Evolutionary conservation across 2,888 invertebrate genomes (phyloP).

Genomic region (Nipponacmea schrenckii): DNA sequence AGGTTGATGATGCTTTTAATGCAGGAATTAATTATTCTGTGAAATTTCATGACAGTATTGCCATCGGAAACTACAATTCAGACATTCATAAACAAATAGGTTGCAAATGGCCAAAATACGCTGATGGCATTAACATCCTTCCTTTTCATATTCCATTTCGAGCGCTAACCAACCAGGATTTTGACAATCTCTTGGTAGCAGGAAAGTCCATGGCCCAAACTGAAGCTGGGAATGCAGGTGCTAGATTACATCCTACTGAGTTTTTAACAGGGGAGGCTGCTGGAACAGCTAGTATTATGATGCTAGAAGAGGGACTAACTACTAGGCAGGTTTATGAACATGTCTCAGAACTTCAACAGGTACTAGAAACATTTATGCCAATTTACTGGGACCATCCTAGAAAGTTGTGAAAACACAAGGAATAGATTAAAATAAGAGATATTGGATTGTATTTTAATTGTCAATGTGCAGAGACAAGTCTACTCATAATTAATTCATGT

Average conservation of each 20-base stretch:
- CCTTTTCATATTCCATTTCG: conserved; percentile 34
- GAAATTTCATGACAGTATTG: conserved; percentile 29
- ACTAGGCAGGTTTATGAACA: conserved; percentile 16
- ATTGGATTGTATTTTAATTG: no score
- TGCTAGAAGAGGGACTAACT: conserved; percentile 20
- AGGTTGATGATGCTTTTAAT: background rate
- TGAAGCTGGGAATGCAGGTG: conserved; percentile 29
- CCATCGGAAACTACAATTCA: conserved; percentile 28
- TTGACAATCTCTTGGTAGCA: conserved; percentile 33
- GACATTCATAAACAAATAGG: conserved; percentile 24
- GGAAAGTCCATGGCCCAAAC: conserved; percentile 34
- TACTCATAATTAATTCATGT: no score
- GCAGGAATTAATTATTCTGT: conserved; percentile 1
- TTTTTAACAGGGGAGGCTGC: conserved; percentile 30
- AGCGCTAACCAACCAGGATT: conserved; percentile 29
- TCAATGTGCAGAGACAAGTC: no score
- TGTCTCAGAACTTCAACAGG: conserved; percentile 15
- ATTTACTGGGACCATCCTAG: conserved; percentile 20
- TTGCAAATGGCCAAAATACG: conserved; percentile 29
- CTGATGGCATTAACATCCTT: conserved; percentile 19
- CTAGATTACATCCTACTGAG: conserved; percentile 31
- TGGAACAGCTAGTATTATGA: conserved; percentile 29
- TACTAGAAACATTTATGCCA: conserved; percentile 10
- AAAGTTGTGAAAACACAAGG: background rate
- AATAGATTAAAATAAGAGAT: no score